Percentiles rank a stretch among this genome's conserved stretches.
phyloP scores from a whole-genome alignment of 2,113 vertebrate species.

The Mobula hypostoma region DNA sequence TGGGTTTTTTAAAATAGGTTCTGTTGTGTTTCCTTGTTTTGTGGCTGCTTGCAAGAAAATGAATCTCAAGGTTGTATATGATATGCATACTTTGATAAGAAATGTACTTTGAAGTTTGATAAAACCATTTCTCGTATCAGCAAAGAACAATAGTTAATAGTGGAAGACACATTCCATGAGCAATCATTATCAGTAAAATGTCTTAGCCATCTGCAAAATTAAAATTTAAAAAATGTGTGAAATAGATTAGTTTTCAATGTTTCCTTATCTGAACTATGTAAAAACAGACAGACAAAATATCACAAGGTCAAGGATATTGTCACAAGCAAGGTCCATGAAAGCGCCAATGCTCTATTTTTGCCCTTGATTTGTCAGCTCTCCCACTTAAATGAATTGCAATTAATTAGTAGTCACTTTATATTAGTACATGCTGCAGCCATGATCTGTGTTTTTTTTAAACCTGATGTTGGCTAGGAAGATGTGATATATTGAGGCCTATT shows the following conservation, averaged over 20 bases:
- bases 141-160: constrained; percentile 76
- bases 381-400: background rate
- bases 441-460: background rate
- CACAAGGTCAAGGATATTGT: background rate
- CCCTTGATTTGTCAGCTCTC: background rate
- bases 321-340: background rate
- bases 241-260: background rate
- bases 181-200: constrained; percentile 64
- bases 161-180: constrained; percentile 73
- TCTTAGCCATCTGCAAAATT: constrained; percentile 71
- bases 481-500: no score
- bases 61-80: no score
- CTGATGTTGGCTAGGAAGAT: background rate
- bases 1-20: no score
- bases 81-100: no score
- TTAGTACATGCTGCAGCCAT: background rate
- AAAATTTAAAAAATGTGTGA: constrained; percentile 60
- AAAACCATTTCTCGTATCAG: constrained; percentile 84
- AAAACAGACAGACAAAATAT: background rate
- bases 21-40: no score
- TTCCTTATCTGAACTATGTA: background rate
- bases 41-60: no score
- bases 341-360: background rate
- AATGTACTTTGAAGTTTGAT: constrained; percentile 38
- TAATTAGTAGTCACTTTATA: background rate